A percentile compares a stretch with the other conserved stretches of the same genome.
Conservation (phyloP, 2,888 invertebrate genomes). For the Caenorhabditis afra region DNA sequence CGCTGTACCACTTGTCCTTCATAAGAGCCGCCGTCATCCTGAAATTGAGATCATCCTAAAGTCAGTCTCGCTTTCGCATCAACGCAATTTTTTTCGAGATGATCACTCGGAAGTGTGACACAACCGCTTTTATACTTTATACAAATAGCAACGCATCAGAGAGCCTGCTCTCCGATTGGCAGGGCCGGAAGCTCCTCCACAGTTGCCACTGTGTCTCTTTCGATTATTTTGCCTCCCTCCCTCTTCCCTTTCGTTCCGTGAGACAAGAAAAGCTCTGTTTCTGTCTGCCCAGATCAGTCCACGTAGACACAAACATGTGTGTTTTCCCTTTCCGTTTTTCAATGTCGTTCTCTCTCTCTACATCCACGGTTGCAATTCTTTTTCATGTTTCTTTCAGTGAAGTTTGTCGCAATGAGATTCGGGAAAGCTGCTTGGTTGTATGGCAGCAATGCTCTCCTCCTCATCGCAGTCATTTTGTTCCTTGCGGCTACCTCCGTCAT, state of each 20-base stretch:
- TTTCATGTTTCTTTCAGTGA: no score
- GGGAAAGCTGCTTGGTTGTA: conserved; percentile 52
- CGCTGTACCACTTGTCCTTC: conserved; percentile 84
- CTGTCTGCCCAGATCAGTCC: conserved; percentile 29
- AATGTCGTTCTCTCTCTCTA: conserved; percentile 10
- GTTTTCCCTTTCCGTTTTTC: no score
- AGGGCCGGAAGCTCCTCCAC: conserved; percentile 45
- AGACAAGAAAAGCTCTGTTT: conserved; percentile 14
- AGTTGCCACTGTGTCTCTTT: conserved; percentile 15
- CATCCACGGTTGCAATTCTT: not conserved
- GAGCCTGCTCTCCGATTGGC: conserved; percentile 42
- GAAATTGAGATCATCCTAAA: conserved; percentile 74
- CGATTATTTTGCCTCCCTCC: conserved; percentile 13
- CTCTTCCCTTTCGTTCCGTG: conserved; percentile 8
- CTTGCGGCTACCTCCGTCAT: conserved; percentile 18
- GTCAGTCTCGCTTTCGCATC: conserved; percentile 7
- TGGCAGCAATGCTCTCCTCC: conserved; percentile 20
- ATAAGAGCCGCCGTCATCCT: conserved; percentile 90
- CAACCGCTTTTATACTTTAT: conserved; percentile 50
- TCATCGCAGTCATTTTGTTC: conserved; percentile 23
- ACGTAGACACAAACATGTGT: conserved; percentile 33
- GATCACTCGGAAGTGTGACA: conserved; percentile 34
- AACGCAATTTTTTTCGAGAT: conserved; percentile 22
- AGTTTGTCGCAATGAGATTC: conserved; percentile 18
- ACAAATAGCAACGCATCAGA: conserved; percentile 54